Evolutionary conservation across 1,140 invertebrate genomes (phyloP), one percentile per base, ranked within the genome.

Genomic region (Homarus americanus): DNA sequence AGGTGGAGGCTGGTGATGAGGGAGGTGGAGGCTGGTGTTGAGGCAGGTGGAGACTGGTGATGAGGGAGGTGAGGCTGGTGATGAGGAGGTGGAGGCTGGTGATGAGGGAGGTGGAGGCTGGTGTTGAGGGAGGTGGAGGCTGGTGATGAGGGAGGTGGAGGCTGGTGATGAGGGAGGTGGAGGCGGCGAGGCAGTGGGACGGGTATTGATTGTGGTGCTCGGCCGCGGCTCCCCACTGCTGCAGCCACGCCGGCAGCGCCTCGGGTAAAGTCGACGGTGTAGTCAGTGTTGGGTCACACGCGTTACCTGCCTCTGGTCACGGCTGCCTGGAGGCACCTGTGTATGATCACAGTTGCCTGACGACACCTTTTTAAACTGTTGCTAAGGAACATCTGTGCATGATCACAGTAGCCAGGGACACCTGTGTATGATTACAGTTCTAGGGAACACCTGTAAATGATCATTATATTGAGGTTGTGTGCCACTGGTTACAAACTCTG

Each of bases 131-230:
- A 28, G 63, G n/a, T 66, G 24, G n/a, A 28, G n/a, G 63, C 24
- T 28, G 63, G 63, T 24, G 1, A 7, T 15, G n/a, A 32, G 63
- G n/a, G 24, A 20, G 24, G 63, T 32, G 63, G 63, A 7, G 44
- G 44, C 44, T 49, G 63, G 63, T 69, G n/a, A 32, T 69, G 63
- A 69, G 63, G 5, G 63, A 32, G 63, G 63, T 28, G 63, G n/a
- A 28, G 63, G 63, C 12, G 20, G 58, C 58, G 12, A 28, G 63
- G 53, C 53, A 58, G 63, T 69, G 63, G 24, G 28, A 17, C 5
- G 63, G 24, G 63, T 69, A 69, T 69, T 69, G 63, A 69, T 69
- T 69, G 63, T 58, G 53, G 53, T 58, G 53, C 53, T 17, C 53
- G 53, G 53, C 63, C n/a, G 9, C 2, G 53, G 53, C 53, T n/a